Base-by-base conservation (phyloP, 2,113 vertebrate species). In the Paratilapia polleni region DNA sequence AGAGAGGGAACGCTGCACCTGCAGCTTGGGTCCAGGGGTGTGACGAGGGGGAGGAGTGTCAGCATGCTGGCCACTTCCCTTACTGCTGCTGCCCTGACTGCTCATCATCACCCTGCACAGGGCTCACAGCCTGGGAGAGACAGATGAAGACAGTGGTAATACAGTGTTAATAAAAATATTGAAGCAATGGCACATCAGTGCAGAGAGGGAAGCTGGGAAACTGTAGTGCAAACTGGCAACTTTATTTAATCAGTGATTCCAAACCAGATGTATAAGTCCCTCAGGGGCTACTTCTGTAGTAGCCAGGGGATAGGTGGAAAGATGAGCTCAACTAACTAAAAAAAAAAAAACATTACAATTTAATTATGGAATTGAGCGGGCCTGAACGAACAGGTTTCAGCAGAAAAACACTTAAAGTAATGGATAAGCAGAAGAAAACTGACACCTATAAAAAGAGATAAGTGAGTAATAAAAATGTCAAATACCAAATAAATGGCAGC, bases 1-100 rank as follows among this genome's bases (percentile, higher is more conserved):
- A 78, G 98, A 99, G 79, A 97, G 93, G 4, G 98, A 99, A 88
- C 98, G 97, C 77, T 99, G 98, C 87, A 99, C 98, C 91, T 99
- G 97, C 94, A 99, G 96, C 95, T 97, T 99, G 85, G 98, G 98
- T 73, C 95, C 94, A 6, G 96, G 90, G 60, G 96, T 88, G 41
- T 96, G 96, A 90, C 97, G 97, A 88, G 77, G 85, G 84, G 91
- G 92, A 64, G 94, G 95, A 94, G 96, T 96, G 93, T 97, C 97
- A 88, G 96, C 97, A 97, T 98, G 97, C 96, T 96, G 96, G 94
- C 96, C 95, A 70, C 90, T 62, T 83, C 91, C 94, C 76, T 84
- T 89, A 70, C 91, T 85, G 91, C 90, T 78, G 83, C 82, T 75
- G 86, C 92, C 96, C 96, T 96, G 96, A 96, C 96, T 97, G 96